Base-by-base conservation (phyloP, 2,113 vertebrate genomes). In the Pitta sordida region DNA sequence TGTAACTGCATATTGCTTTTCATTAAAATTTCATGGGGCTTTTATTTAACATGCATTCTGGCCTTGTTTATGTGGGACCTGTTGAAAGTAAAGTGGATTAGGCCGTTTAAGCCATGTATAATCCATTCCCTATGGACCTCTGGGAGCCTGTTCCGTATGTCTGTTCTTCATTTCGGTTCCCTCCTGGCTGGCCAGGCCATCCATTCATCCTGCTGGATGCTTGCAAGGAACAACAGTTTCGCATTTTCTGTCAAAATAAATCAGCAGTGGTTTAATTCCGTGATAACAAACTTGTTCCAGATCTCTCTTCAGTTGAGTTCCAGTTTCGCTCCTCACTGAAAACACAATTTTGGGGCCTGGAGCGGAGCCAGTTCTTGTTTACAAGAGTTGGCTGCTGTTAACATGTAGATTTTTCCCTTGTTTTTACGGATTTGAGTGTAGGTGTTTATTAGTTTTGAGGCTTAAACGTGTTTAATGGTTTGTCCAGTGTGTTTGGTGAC, bases 21-120 rank as follows among this genome's bases (percentile, higher is more conserved):
- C 70, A 90, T 83, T 85, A 69, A 71, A 76, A 93, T 93, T 95
- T 96, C 85, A 93, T 46, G 51, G 85, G 67, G 67, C 46, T 94
- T 91, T 93, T 91, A 80, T 94, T 95, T 90, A 91, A 85, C 55
- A 9, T 41, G 69, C 58, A 21, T 6, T 87, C 70, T 58, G 71
- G 75, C 58, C 75, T 91, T 95, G 85, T 93, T 95, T 95, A n/a
- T 83, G 48, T 56, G 75, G 80, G 82, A 89, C 85, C 86, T 85
- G 70, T 85, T 93, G 92, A 63, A 95, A 77, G 49, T 48, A 58
- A 83, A 81, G 76, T 93, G 79, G 96, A 96, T 93, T 94, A 91
- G 60, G 21, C 77, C 7, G 0, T 80, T 88, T 63, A 91, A 91
- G 64, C 86, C 68, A 55, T 51, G 53, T 80, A 37, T 80, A 95